Evolutionary conservation across 1,140 invertebrate genomes (phyloP), one percentile per base, ranked within the genome.

Genomic region (Nymphalis io): DNA sequence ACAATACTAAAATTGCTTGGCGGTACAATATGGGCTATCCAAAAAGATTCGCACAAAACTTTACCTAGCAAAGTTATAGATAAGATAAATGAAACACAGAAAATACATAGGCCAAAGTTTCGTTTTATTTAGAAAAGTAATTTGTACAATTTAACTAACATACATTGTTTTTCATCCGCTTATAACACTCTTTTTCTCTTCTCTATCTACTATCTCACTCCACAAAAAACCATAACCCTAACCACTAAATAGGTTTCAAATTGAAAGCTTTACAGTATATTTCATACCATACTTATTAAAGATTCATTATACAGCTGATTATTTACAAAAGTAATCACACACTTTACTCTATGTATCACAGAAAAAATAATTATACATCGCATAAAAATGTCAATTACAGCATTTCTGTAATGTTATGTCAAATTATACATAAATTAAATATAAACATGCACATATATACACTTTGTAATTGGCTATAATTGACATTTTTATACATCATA

Each of bases 301-400:
- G 16, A 51, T 20, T 20, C 46, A 51, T 51, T 51, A 75, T 74
- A 76, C 75, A 81, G 75, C 79, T 53, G 55, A 75, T 42, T 89
- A 87, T 87, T 80, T 88, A 89, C 83, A 89, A 83, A 82, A 84
- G 38, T 68, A 74, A 67, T 66, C 59, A 78, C 81, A 84, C 81
- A 82, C 71, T 79, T 90, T 89, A 87, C 68, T 85, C 85, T 90
- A 89, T 83, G 81, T 90, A 90, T 90, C 88, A 90, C 88, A 90
- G 88, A 89, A 89, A 88, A 89, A 87, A 90, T 87, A 90, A 90
- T 87, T 90, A 83, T 81, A 84, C 80, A 76, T 76, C 72, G 81
- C 78, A 65, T 65, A 75, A 72, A 75, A 75, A 70, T 73, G 69
- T 73, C 74, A 70, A 68, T 68, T 55, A 75, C 58, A 73, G 63